These are phyloP conservation scores for Limosa lapponica DNA, from an alignment of 2,797 vertebrate species.

Conservation along the genomic window DNA sequence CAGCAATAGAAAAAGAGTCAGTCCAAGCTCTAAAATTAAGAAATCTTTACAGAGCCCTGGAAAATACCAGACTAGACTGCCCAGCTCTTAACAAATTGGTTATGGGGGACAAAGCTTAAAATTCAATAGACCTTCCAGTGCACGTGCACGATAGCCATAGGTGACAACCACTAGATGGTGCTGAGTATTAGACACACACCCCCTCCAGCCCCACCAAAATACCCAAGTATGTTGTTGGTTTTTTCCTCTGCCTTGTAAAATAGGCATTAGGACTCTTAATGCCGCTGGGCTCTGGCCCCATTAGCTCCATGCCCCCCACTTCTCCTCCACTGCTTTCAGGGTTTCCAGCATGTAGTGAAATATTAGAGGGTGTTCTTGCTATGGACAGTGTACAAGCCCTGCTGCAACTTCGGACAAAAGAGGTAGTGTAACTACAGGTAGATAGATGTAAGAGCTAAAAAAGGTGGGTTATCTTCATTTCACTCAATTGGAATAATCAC, in stretches of 20 bases:
- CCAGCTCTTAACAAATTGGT: neutral
- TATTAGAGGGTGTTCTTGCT: neutral
- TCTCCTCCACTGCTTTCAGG: neutral
- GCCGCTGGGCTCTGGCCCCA: neutral
- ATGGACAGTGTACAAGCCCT: neutral
- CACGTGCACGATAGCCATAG: accelerated
- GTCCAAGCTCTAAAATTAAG: neutral
- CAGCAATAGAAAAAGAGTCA: accelerated
- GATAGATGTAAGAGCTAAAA: neutral
- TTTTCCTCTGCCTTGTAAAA: neutral
- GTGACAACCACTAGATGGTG: neutral
- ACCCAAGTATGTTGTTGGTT: neutral
- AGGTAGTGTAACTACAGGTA: neutral
- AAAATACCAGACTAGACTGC: neutral
- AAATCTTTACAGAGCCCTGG: neutral
- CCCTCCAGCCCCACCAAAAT: neutral
- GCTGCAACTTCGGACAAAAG: neutral
- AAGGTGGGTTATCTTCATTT: neutral
- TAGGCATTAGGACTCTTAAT: neutral
- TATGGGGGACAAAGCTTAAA: neutral
- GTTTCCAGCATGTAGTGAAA: neutral
- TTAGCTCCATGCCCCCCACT: neutral
- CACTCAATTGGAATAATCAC: neutral
- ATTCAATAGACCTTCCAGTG: neutral
- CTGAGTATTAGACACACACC: neutral